These are phyloP conservation scores for Actinia tenebrosa DNA, from an alignment of 64 coral and sea anemone species.

Conservation along the genomic window DNA sequence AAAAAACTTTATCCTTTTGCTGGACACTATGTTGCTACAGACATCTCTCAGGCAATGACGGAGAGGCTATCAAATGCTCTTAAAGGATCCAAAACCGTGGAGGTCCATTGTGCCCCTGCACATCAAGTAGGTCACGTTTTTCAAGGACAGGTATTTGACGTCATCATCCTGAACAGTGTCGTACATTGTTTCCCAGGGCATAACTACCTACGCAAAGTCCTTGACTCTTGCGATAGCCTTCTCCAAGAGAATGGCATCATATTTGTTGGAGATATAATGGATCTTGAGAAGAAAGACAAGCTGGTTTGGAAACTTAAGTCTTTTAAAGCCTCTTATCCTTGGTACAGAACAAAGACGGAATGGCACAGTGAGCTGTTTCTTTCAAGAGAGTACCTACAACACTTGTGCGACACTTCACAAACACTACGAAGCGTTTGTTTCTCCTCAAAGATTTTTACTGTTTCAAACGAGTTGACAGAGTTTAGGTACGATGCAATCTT, in stretches of 20 bases:
- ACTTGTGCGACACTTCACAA: neutral
- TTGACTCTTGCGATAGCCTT: neutral
- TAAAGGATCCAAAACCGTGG: neutral
- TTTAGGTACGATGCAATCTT: neutral
- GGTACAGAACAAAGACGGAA: neutral
- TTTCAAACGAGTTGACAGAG: conserved; percentile 4
- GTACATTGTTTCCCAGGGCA: conserved; percentile 1
- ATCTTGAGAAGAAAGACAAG: neutral
- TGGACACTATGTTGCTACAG: neutral
- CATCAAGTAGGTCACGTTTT: neutral
- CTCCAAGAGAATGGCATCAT: neutral
- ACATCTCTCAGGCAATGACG: neutral
- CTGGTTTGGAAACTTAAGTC: neutral
- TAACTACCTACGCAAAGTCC: neutral
- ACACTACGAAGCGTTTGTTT: neutral
- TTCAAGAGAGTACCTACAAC: neutral
- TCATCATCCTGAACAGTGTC: neutral
- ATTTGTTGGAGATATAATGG: conserved; percentile 6
- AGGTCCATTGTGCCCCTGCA: neutral
- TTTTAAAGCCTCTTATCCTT: neutral
- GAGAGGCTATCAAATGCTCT: neutral
- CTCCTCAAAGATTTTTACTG: neutral
- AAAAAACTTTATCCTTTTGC: neutral
- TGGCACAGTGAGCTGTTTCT: conserved; percentile 2
- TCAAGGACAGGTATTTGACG: neutral